Percentiles rank a stretch among this genome's conserved stretches.
Evolutionary conservation across 2,888 invertebrate genomes (phyloP).

Genomic region (Alentia gelatinosa): DNA sequence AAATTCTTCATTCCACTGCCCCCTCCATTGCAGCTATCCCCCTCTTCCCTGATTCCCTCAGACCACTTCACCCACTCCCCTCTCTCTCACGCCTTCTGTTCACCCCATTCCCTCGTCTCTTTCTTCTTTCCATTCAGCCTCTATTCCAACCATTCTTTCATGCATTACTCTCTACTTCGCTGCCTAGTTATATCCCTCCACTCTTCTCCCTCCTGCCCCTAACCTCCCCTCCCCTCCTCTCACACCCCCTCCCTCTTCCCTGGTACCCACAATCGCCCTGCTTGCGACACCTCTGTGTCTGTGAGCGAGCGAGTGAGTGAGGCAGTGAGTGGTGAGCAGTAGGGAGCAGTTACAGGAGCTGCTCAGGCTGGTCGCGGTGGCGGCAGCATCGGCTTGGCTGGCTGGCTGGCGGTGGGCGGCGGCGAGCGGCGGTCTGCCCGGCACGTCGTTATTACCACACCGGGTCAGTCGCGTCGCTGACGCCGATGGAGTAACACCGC

Average conservation of each 20-base stretch:
- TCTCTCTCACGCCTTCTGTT: neutral
- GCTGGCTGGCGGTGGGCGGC: too few relatives aligned
- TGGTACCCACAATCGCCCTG: too few relatives aligned
- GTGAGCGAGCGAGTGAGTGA: neutral
- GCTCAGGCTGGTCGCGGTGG: neutral
- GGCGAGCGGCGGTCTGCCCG: neutral
- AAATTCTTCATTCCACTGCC: too few relatives aligned
- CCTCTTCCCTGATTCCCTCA: neutral
- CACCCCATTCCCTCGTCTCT: neutral
- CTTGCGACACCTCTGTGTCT: neutral
- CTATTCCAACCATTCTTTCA: neutral
- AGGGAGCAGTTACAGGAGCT: conserved; percentile 26
- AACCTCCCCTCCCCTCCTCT: neutral
- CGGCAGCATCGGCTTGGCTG: neutral
- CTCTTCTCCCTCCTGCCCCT: neutral
- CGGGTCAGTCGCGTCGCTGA: neutral
- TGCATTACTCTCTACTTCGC: neutral
- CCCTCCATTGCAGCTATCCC: neutral
- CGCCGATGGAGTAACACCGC: too few relatives aligned
- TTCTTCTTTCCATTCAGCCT: neutral
- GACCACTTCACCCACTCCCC: neutral
- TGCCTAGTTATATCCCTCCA: neutral
- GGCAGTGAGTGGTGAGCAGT: conserved; percentile 2
- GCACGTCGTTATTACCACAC: neutral
- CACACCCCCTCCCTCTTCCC: too few relatives aligned